Evolutionary conservation across 2,888 invertebrate species (phyloP).

Genomic region (Nebria salina): DNA sequence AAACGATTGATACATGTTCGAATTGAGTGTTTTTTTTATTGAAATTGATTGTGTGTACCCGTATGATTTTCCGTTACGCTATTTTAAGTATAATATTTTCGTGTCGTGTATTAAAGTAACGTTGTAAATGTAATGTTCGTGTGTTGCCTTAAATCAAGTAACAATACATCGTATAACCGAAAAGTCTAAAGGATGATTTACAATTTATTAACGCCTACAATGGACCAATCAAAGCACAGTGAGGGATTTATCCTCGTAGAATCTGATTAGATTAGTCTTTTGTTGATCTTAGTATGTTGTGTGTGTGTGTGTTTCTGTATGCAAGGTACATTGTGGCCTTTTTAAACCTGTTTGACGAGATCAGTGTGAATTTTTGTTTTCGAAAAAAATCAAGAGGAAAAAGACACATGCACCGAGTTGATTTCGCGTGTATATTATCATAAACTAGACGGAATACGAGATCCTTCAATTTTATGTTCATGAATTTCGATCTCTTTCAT

Average conservation of each 20-base stretch:
- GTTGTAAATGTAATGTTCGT: not conserved
- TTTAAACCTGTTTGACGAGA: not conserved
- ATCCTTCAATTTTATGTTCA: not conserved
- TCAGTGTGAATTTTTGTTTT: not conserved
- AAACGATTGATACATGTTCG: too few species aligned
- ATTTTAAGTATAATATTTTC: not conserved
- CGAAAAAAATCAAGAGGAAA: not conserved
- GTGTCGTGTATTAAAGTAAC: not conserved
- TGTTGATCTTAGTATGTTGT: slow-evolving; percentile 25
- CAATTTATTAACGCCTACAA: slow-evolving; percentile 28
- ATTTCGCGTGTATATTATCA: not conserved
- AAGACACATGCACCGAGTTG: not conserved
- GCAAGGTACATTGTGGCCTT: slow-evolving; percentile 5
- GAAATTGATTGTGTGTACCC: slow-evolving; percentile 2
- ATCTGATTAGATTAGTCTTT: slow-evolving; percentile 39
- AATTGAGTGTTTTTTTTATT: not conserved
- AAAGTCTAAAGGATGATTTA: slow-evolving; percentile 15
- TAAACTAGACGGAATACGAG: not conserved
- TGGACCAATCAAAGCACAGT: slow-evolving; percentile 32
- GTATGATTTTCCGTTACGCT: not conserved
- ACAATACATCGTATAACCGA: slow-evolving; percentile 6
- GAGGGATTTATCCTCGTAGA: slow-evolving; percentile 16
- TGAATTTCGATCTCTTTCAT: too few species aligned
- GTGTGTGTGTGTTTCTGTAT: not conserved
- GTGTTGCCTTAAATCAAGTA: slow-evolving; percentile 8